phyloP scores from a whole-genome alignment of 2,888 invertebrate species.

The Trisateles emortualis region DNA sequence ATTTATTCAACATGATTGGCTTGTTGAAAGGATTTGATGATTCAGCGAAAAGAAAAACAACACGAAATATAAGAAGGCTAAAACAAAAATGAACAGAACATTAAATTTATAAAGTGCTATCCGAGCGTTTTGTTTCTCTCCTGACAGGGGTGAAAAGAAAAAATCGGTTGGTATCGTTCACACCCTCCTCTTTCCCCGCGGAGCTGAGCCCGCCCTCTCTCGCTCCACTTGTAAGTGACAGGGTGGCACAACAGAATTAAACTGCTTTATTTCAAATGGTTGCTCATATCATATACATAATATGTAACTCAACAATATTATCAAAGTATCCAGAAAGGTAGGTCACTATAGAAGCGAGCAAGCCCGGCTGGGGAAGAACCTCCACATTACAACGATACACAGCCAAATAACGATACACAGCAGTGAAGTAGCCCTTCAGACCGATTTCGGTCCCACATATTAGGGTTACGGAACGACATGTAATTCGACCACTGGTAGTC shows the following conservation, averaged over 20 bases:
- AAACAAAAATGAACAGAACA: constrained; percentile 19
- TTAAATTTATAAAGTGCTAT: constrained; percentile 15
- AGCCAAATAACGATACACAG: too few relatives aligned
- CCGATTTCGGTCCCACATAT: too few relatives aligned
- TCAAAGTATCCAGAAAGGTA: too few relatives aligned
- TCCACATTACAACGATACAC: too few relatives aligned
- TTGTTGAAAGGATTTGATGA: background rate
- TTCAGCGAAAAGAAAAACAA: constrained; percentile 6
- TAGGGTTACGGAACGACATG: too few relatives aligned
- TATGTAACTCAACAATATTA: too few relatives aligned
- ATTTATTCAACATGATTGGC: background rate
- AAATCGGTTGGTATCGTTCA: constrained; percentile 13
- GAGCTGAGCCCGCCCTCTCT: background rate
- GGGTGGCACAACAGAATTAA: constrained; percentile 3
- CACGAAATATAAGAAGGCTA: constrained; percentile 10
- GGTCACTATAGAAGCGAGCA: too few relatives aligned
- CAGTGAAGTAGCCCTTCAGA: too few relatives aligned
- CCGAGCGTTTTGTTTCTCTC: constrained; percentile 15
- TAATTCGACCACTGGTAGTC: too few relatives aligned
- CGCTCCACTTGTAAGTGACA: constrained; percentile 21
- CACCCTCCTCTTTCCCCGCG: background rate
- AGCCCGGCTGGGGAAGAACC: too few relatives aligned
- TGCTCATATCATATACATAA: too few relatives aligned
- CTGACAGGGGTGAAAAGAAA: constrained; percentile 17
- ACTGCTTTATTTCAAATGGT: constrained; percentile 3